A percentile compares a stretch with the other conserved stretches of the same genome.
Evolutionary conservation across 1,140 invertebrate species (phyloP).

Genomic region (Panonychus citri): DNA sequence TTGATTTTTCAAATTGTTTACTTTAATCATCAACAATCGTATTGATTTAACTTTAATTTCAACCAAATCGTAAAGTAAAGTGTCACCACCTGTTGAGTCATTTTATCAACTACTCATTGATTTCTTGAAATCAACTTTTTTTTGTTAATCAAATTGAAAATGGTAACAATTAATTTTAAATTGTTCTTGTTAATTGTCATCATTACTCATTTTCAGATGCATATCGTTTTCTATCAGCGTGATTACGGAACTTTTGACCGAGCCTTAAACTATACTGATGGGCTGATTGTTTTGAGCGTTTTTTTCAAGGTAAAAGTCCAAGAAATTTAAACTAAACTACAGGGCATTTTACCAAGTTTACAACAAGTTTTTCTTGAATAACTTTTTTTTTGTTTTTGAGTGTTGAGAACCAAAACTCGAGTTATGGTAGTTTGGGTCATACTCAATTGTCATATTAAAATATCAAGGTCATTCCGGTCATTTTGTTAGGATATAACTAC

Average conservation of each 20-base stretch:
- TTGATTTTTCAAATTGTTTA: neutral
- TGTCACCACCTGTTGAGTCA: neutral
- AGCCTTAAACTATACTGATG: constrained; percentile 25
- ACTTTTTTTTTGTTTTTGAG: neutral
- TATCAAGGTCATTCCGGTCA: no score
- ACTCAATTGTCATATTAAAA: no score
- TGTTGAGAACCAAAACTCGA: no score
- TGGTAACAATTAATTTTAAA: no score
- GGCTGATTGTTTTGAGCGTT: constrained; percentile 41
- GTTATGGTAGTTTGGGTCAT: no score
- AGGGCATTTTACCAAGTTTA: neutral
- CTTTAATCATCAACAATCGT: neutral
- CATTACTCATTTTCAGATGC: neutral
- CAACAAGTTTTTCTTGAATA: neutral
- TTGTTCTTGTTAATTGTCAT: neutral
- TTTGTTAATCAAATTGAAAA: neutral
- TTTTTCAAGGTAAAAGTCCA: constrained; percentile 31
- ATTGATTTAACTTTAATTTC: neutral
- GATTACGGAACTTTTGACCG: neutral
- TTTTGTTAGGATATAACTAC: no score
- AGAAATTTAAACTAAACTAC: no score
- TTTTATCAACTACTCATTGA: neutral
- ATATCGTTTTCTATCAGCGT: neutral
- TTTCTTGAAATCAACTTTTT: neutral
- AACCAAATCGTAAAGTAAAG: neutral